Evolutionary conservation across 1,140 invertebrate species (phyloP).

Genomic region (Carcinoscorpius rotundicauda): DNA sequence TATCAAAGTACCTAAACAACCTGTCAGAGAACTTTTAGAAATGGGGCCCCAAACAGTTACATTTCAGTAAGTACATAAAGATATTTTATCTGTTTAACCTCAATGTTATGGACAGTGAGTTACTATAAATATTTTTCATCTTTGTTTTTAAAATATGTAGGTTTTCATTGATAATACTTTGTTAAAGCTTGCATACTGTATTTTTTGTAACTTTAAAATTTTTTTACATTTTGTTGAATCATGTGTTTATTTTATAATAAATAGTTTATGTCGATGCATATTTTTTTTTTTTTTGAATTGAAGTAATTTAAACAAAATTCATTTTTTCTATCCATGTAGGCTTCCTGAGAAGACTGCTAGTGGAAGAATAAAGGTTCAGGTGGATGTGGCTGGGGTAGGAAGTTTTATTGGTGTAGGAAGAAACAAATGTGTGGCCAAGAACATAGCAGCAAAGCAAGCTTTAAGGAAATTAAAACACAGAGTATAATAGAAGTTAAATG

Average conservation of each 20-base stretch:
- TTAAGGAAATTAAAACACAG: conserved; percentile 25
- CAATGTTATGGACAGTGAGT: too few species aligned
- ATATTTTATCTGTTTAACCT: too few species aligned
- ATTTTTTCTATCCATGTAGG: not conserved
- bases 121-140: too few species aligned
- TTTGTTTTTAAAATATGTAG: not conserved
- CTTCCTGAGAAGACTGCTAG: conserved; percentile 20
- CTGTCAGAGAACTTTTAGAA: conserved; percentile 41
- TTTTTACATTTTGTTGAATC: not conserved
- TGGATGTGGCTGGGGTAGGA: conserved; percentile 38
- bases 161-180: conserved; percentile 8
- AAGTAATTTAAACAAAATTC: not conserved
- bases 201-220: not conserved
- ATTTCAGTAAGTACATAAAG: too few species aligned
- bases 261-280: not conserved
- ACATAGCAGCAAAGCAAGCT: conserved; percentile 43
- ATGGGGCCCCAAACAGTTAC: conserved; percentile 23
- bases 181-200: not conserved
- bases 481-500: too few species aligned
- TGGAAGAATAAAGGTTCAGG: conserved; percentile 39
- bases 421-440: conserved; percentile 43
- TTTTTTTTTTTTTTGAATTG: not conserved
- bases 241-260: not conserved
- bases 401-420: conserved; percentile 39
- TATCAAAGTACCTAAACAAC: conserved; percentile 41